A percentile compares a stretch with the other conserved stretches of the same genome.
Conservation (phyloP, 2,888 invertebrate species). For the Hirtodrosophila confusa region DNA sequence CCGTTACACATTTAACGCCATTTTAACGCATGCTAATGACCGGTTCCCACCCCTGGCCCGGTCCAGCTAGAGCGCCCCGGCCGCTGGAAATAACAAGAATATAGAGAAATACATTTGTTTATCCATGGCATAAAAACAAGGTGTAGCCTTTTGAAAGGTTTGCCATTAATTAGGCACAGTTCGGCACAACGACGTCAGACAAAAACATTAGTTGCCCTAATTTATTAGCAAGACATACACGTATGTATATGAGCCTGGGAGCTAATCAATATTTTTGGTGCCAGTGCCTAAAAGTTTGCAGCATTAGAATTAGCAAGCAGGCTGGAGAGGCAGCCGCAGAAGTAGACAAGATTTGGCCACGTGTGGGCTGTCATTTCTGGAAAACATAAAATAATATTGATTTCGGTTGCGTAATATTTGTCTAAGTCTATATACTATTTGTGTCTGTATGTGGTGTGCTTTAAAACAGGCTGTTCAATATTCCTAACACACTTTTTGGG, state of each 20-base stretch:
- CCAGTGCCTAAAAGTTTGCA: conserved; percentile 12
- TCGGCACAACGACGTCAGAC: conserved; percentile 58
- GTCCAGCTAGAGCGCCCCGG: no score
- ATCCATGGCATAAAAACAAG: conserved; percentile 54
- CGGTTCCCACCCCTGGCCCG: conserved; percentile 17
- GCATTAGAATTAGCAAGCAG: conserved; percentile 40
- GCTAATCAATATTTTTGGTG: conserved; percentile 44
- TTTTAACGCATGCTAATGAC: conserved; percentile 79
- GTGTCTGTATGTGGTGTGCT: conserved; percentile 6
- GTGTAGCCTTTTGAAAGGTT: conserved; percentile 77
- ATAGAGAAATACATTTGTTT: conserved; percentile 40
- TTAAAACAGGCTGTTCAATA: conserved; percentile 25
- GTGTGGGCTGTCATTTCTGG: conserved; percentile 33
- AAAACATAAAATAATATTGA: conserved; percentile 47
- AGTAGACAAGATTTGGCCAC: conserved; percentile 16
- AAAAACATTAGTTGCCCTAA: conserved; percentile 71
- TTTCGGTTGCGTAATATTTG: conserved; percentile 33
- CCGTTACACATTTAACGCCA: conserved; percentile 78
- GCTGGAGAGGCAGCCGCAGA: conserved; percentile 6
- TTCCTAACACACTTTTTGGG: conserved; percentile 1
- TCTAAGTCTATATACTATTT: background rate
- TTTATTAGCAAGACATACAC: conserved; percentile 61
- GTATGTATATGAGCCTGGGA: background rate
- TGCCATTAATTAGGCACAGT: conserved; percentile 74
- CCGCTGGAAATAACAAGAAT: background rate